A percentile compares a stretch with the other conserved stretches of the same genome.
phyloP scores from a whole-genome alignment of 2,113 vertebrate genomes.

The Porphyrio hochstetteri region DNA sequence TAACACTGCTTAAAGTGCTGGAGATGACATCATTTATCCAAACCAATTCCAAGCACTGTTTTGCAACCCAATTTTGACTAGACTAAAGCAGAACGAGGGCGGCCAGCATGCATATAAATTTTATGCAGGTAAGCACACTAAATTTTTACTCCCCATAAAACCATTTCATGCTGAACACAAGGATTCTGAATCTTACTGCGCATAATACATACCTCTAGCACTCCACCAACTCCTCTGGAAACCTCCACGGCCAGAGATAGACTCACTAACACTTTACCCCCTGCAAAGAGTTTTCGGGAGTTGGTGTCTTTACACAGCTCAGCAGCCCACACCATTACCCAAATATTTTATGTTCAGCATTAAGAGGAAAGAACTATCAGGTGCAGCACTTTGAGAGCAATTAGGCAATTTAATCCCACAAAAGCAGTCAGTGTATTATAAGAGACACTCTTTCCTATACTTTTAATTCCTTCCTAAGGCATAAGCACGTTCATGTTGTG shows the following conservation, averaged over 20 bases:
- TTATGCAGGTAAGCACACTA: not conserved
- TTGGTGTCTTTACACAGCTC: not conserved
- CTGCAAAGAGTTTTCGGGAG: not conserved
- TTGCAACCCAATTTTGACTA: not conserved
- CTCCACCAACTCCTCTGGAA: not conserved
- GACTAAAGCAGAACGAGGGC: not conserved
- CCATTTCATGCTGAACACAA: not conserved
- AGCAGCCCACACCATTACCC: not conserved
- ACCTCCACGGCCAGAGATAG: not conserved
- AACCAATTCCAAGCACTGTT: not conserved
- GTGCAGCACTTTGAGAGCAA: slow-evolving; percentile 8
- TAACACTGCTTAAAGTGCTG: not conserved
- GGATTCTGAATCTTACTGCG: not conserved
- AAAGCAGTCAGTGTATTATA: not conserved
- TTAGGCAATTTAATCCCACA: slow-evolving; percentile 6
- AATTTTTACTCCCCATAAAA: not conserved
- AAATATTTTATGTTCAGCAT: not conserved
- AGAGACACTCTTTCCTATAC: not conserved
- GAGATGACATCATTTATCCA: not conserved
- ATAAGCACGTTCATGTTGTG: not conserved
- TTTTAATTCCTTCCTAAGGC: not conserved
- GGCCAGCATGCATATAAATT: not conserved
- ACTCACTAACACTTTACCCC: not conserved
- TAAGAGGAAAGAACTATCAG: not conserved
- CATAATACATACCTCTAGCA: not conserved